Base-by-base conservation (phyloP, 2,797 vertebrate genomes). In the Clarias fuscus region DNA sequence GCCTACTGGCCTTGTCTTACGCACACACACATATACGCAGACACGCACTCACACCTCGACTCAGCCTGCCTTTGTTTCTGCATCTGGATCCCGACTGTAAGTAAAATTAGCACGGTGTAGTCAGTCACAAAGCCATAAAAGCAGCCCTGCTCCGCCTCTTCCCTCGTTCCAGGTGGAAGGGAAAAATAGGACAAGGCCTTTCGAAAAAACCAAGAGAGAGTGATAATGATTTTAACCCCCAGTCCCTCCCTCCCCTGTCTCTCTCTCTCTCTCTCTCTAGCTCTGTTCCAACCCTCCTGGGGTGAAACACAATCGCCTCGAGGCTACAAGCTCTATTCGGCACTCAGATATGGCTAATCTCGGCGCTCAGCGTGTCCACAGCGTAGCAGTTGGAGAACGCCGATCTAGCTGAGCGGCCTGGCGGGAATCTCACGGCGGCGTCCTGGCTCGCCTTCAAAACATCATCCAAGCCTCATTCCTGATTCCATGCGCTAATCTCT, bases 251-350 rank as follows among this genome's bases (percentile, higher is more conserved):
- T 72, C 73, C 40, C 75, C 43, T 75, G 17, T 73, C 33, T 84
- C 27, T 84, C 37, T 62, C 68, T 40, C 70, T n/a, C 24, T 56
- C 72, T 27, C 15, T 68, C 14, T 48, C 62, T 37, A 22, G 86
- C 84, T n/a, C 13, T 64, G 59, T 78, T 84, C 15, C 62, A 67
- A 85, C 87, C 84, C 89, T 89, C 89, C 88, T 78, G 86, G 85
- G 83, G 83, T 89, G 87, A 82, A 87, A 92, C 91, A 92, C 88
- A 83, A 88, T 89, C 75, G 92, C 93, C 92, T 88, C 37, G 87
- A 93, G 93, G 93, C 91, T 91, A 93, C 91, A 92, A 62, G 88
- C 76, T 90, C 86, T 75, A 77, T 81, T 90, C 82, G 73, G 71
- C 82, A 83, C 61, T 61, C 82, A 83, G 88, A 85, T 85, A 71